Conservation (phyloP, 2,888 invertebrate genomes). For the Rhamphomyia laevipes region DNA sequence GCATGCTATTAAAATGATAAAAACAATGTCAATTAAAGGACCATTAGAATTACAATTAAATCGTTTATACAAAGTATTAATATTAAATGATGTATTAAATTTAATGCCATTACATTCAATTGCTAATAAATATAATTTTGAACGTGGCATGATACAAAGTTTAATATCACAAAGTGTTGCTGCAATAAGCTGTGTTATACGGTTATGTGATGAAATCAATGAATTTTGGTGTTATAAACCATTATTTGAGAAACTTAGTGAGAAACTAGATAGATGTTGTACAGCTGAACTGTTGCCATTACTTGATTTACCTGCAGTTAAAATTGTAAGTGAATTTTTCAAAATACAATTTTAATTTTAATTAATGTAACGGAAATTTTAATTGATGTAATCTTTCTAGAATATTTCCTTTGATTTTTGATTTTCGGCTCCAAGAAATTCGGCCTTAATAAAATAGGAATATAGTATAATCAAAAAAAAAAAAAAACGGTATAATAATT, state of each 20-base stretch:
- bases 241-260: conserved; percentile 60
- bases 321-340: conserved; percentile 45
- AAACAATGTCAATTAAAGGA: conserved; percentile 51
- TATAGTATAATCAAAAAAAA: too few species aligned
- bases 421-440: too few species aligned
- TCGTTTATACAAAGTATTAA: conserved; percentile 76
- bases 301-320: conserved; percentile 81
- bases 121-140: conserved; percentile 57
- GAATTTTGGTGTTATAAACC: conserved; percentile 74
- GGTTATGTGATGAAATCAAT: conserved; percentile 67
- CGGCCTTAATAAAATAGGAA: too few species aligned
- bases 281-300: conserved; percentile 66
- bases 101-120: conserved; percentile 52
- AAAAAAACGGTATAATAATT: too few species aligned
- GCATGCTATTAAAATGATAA: conserved; percentile 53
- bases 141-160: conserved; percentile 71
- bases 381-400: too few species aligned
- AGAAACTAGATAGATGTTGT: conserved; percentile 69
- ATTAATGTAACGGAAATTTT: too few species aligned
- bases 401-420: too few species aligned
- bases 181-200: conserved; percentile 62
- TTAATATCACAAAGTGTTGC: conserved; percentile 58
- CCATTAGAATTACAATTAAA: conserved; percentile 39
- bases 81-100: conserved; percentile 69
- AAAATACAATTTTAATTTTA: too few species aligned